Base-by-base conservation (phyloP, 92 coral and sea anemone species). In the Umimayanthus kanabou region DNA sequence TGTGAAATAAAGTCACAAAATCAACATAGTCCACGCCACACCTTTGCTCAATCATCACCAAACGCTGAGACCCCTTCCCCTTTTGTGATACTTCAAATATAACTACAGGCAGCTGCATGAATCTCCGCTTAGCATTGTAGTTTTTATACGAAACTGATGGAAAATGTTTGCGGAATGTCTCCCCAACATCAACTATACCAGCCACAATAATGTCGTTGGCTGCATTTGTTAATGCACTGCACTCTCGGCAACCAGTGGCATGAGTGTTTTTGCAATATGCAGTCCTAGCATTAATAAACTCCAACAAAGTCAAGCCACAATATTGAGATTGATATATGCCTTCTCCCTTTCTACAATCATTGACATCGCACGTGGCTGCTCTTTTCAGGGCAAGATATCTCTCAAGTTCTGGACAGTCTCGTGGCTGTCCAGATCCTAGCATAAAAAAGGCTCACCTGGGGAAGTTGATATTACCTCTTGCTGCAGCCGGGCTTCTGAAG, bases 51-150 rank as follows among this genome's bases (percentile, higher is more conserved):
- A 85, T 47, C 86, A 85, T 84, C 42, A 13, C 14, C 11, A 88
- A 72, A 6, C 71, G 39, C 83, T 91, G 94, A 10, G 91, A 88
- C 29, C 94, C 94, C 37, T 49, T 77, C 61, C 90, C 91, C 37
- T 66, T 91, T 28, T 53, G 50, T 5, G 2, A 45, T 61, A 2
- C 85, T 47, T 37, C 71, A 85, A 91, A 91, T 3, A 91, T 74
- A 39, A 89, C 91, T 16, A 91, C 93, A 13, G 93, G 93, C 26
- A 91, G 25, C 80, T 91, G 94, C 92, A 92, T 37, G 40, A 92
- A 73, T 25, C 88, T 53, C 30, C 82, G 82, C 29, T 88, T 91
- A 9, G 93, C 91, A 45, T 84, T 8, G n/a, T 89, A 47, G 29
- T 18, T 16, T n/a, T 61, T 28, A 26, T 87, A 87, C 33, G 53